Evolutionary conservation across 2,797 vertebrate genomes (phyloP).

Genomic region (Sphenopsis melanotis): DNA sequence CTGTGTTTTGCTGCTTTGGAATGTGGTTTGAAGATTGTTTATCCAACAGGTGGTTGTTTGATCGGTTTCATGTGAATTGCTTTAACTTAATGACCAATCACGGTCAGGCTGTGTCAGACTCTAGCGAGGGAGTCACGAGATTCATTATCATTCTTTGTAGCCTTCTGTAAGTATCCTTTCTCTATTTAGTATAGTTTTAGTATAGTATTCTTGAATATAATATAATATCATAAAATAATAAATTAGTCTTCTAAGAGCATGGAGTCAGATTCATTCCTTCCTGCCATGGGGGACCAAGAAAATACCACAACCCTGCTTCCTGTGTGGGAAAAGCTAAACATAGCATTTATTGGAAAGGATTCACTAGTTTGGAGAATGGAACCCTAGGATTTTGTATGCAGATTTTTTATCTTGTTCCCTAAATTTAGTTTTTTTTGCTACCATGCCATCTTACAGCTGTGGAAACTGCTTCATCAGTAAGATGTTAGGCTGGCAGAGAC

Average conservation of each 20-base stretch:
- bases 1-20: neutral
- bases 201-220: too few relatives aligned
- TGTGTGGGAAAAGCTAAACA: neutral
- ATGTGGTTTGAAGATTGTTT: neutral
- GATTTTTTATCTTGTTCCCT: neutral
- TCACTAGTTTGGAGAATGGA: neutral
- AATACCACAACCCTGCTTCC: neutral
- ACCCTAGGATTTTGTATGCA: neutral
- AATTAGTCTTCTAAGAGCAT: neutral
- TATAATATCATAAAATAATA: neutral
- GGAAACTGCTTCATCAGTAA: neutral
- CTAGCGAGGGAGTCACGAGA: neutral
- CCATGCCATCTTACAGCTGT: neutral
- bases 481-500: neutral
- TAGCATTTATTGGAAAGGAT: neutral
- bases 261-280: neutral
- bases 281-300: fast-evolving
- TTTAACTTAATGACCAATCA: neutral
- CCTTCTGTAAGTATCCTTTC: neutral
- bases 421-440: neutral
- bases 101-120: fast-evolving
- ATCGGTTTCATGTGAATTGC: too few relatives aligned
- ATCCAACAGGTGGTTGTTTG: too few relatives aligned
- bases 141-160: neutral
- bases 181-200: neutral